Conservation (phyloP, 2,113 vertebrate species). For the Chionis minor region DNA sequence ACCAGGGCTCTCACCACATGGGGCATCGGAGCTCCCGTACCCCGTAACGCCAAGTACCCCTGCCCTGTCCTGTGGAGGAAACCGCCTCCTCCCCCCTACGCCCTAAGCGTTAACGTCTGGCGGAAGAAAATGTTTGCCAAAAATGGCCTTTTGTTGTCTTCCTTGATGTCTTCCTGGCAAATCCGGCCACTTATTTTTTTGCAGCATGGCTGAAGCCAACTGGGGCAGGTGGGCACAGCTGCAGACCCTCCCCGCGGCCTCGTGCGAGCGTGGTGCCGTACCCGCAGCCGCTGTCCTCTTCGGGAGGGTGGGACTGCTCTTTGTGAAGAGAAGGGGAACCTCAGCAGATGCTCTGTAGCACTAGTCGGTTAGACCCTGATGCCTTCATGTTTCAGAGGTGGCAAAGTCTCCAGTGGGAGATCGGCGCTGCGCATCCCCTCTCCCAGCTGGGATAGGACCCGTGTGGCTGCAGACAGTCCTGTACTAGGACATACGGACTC, state of each 20-base stretch:
- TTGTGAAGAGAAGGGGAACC: background rate
- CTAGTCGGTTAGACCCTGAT: background rate
- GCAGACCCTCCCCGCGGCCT: background rate
- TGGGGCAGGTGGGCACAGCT: rapidly evolving
- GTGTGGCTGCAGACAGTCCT: rapidly evolving
- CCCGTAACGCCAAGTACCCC: slow-evolving; percentile 20
- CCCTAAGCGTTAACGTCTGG: background rate
- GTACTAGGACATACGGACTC: rapidly evolving
- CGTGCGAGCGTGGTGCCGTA: background rate
- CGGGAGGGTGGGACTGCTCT: background rate
- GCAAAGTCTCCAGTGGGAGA: background rate
- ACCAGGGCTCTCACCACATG: background rate
- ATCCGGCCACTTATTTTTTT: slow-evolving; percentile 12
- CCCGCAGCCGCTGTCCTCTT: background rate
- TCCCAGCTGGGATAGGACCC: background rate
- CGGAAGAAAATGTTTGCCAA: slow-evolving; percentile 48
- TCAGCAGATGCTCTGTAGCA: slow-evolving; percentile 50
- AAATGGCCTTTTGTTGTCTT: slow-evolving; percentile 64
- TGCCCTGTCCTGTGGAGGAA: slow-evolving; percentile 32
- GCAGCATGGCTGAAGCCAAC: slow-evolving; percentile 28
- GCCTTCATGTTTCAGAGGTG: slow-evolving; percentile 8
- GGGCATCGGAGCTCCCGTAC: background rate
- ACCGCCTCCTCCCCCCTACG: background rate
- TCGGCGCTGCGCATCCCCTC: rapidly evolving
- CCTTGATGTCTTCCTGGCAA: slow-evolving; percentile 69